Evolutionary conservation across 2,888 invertebrate species (phyloP), one percentile per base, ranked within the genome.

Genomic region (Parapristionchus giblindavisi): DNA sequence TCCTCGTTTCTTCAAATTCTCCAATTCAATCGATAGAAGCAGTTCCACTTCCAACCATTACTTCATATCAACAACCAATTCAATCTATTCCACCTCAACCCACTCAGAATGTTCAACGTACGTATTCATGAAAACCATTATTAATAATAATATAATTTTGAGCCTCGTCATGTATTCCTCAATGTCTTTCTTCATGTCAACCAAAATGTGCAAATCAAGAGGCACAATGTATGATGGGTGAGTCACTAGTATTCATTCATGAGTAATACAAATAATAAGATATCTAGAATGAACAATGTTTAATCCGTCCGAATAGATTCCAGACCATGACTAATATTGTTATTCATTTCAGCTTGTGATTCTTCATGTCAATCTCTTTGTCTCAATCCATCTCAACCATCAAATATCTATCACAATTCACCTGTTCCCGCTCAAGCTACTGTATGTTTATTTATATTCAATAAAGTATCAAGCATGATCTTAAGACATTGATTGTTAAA

Each of bases 311-410:
- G 1, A n/a, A 11, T 2, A 6, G 60, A 2, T 60, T 60, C 14
- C 3, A 34, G 3, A 17, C 36, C 17, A n/a, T 8, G 4, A 24
- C 21, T 24, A 24, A 8, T 11, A 52, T 52, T 52, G 24, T 52
- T 3, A 11, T 52, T 52, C 4, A 11, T 24, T 70, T n/a, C 61
- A 73, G 73, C 73, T 21, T 73, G 73, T 36, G 61, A 61, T 36
- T 34, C 60, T 21, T 73, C 73, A 11, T 73, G 73, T 51, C 60
- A 60, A 36, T 24, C 60, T 1, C 73, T 73, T 3, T 73, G 73
- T 36, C 32, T 2, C 29, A 29, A 54, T 5, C 8, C 8, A 0
- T 54, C 52, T 14, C 71, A 54, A n/a, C 51, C 68, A 14, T 36
- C 71, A 0, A n/a, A 38, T 4, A 21, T 32, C 58, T 56, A 71